Percentiles rank a stretch among this genome's conserved stretches.
phyloP scores from a whole-genome alignment of 1,140 invertebrate genomes.

The Drosophila nigrodunni region DNA sequence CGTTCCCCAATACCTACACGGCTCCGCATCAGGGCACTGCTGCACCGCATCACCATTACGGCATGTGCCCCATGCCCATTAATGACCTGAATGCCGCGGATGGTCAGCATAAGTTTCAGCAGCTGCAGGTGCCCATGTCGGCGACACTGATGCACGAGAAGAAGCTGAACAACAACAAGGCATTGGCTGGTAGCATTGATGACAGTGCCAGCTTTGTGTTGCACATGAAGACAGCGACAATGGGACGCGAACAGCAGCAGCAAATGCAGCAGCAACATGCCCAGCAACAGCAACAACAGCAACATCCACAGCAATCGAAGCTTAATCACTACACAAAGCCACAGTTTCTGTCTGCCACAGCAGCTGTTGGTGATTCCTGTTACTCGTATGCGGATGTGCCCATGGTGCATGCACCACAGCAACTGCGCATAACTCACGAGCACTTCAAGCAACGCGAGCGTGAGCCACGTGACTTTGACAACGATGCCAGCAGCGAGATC shows the following conservation, averaged over 20 bases:
- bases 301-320: conserved; percentile 40
- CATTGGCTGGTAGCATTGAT: conserved; percentile 57
- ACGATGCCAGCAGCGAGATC: conserved; percentile 60
- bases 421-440: conserved; percentile 69
- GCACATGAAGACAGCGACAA: conserved; percentile 71
- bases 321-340: conserved; percentile 81
- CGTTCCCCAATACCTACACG: conserved; percentile 85
- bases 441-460: conserved; percentile 70
- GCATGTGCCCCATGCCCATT: conserved; percentile 86
- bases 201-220: conserved; percentile 76
- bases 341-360: conserved; percentile 72
- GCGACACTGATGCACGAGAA: conserved; percentile 73
- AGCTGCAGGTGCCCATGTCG: conserved; percentile 77
- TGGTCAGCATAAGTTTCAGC: conserved; percentile 75
- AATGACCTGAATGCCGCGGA: conserved; percentile 69
- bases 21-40: conserved; percentile 75
- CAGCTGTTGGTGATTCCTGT: conserved; percentile 74
- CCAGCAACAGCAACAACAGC: conserved; percentile 9
- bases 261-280: conserved; percentile 37
- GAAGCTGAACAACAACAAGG: conserved; percentile 72
- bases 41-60: conserved; percentile 89
- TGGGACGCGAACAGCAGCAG: conserved; percentile 55
- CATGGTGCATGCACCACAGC: conserved; percentile 68
- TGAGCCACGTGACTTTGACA: conserved; percentile 50
- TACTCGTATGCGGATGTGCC: conserved; percentile 82